These are phyloP conservation scores for Paracentrotus lividus DNA, from an alignment of 53 echinoderm and acorn worm genomes.

Conservation along the genomic window DNA sequence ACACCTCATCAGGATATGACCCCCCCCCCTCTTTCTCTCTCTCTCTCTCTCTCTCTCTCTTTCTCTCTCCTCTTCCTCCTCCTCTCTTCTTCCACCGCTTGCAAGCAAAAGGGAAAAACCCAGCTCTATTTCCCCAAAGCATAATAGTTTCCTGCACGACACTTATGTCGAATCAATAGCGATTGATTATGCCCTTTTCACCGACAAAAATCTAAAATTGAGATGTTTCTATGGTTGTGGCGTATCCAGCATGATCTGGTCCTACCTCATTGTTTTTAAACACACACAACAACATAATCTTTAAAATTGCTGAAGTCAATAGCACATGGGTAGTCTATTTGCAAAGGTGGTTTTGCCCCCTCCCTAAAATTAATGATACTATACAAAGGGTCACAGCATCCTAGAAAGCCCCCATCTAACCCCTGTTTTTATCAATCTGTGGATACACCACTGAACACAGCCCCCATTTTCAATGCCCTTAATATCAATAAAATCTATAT, in stretches of 20 bases:
- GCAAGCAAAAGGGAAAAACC: not conserved
- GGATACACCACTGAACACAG: not conserved
- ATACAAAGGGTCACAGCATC: no score
- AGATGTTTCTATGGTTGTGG: not conserved
- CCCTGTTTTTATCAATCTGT: not conserved
- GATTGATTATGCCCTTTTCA: not conserved
- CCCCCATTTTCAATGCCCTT: no score
- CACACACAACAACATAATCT: no score
- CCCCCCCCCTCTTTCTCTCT: not conserved
- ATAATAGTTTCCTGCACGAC: not conserved
- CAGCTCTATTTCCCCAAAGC: not conserved
- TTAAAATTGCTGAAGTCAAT: no score
- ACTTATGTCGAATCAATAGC: not conserved
- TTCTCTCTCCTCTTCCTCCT: not conserved
- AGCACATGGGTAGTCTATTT: no score
- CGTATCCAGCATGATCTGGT: not conserved
- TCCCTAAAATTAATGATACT: no score
- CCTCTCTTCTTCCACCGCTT: not conserved
- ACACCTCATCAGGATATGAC: not conserved
- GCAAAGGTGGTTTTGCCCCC: no score
- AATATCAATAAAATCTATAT: no score
- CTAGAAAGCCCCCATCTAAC: not conserved
- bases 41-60: not conserved
- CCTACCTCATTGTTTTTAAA: no score
- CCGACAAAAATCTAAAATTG: not conserved